These are phyloP conservation scores for Crenuchus spilurus DNA, from an alignment of 2,797 vertebrate genomes.

Conservation along the genomic window DNA sequence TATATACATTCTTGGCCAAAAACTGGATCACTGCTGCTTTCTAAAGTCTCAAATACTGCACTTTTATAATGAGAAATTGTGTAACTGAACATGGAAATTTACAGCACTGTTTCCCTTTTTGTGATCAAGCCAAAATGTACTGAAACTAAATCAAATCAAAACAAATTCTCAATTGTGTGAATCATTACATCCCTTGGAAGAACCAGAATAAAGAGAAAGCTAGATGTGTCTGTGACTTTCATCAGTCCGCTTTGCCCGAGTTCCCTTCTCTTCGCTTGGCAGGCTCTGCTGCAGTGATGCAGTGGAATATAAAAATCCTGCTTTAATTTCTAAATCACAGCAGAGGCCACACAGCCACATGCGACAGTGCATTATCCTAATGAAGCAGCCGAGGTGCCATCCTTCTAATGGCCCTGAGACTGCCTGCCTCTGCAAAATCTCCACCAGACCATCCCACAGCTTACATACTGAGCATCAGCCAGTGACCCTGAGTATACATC, in stretches of 20 bases:
- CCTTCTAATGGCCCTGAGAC: conserved; percentile 33
- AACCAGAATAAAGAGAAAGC: background rate
- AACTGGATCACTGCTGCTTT: no score
- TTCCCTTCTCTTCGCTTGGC: background rate
- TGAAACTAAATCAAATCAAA: background rate
- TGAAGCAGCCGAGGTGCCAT: conserved; percentile 44
- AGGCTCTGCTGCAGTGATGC: background rate
- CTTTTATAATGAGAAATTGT: no score
- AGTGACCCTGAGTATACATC: background rate
- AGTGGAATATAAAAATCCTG: conserved; percentile 14
- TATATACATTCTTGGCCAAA: no score
- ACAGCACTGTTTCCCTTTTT: no score
- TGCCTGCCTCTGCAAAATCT: conserved; percentile 31
- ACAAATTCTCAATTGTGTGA: background rate
- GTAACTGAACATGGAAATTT: no score
- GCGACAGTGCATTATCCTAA: conserved; percentile 47
- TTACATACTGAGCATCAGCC: background rate
- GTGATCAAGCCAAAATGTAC: no score
- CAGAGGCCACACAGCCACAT: conserved; percentile 1
- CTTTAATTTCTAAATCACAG: conserved; percentile 41
- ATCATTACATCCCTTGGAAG: background rate
- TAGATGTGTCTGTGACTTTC: background rate
- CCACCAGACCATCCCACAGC: background rate
- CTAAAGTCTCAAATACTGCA: no score
- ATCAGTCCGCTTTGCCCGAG: background rate